phyloP scores from a whole-genome alignment of 2,797 vertebrate species.

The Chanos chanos region DNA sequence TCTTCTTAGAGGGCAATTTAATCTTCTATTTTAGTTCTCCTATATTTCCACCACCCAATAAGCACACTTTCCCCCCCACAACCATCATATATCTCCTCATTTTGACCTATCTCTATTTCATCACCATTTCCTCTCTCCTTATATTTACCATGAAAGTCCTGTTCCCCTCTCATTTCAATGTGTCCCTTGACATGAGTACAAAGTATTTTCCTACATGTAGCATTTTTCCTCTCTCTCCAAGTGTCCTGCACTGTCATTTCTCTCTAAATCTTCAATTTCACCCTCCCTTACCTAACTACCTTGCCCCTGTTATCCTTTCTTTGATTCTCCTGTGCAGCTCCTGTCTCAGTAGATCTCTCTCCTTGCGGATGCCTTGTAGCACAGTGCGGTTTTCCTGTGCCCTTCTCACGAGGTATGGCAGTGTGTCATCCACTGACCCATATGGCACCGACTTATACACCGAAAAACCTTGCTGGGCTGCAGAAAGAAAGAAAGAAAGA shows the following conservation, averaged over 20 bases:
- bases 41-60: no score
- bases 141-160: neutral
- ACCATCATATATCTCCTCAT: no score
- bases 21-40: no score
- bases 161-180: no score
- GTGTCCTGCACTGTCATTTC: neutral
- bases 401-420: conserved; percentile 85
- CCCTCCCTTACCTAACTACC: conserved; percentile 1
- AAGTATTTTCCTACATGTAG: no score
- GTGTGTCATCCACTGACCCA: conserved; percentile 81
- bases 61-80: no score
- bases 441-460: conserved; percentile 90
- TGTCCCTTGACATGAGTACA: no score
- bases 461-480: conserved; percentile 68
- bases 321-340: conserved; percentile 71
- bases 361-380: conserved; percentile 81
- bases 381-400: conserved; percentile 87
- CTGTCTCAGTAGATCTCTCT: conserved; percentile 73
- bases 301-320: conserved; percentile 32
- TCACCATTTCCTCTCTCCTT: neutral
- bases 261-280: neutral
- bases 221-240: neutral
- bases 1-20: no score
- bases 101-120: neutral
- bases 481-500: neutral